Conservation (phyloP, 2,888 invertebrate genomes). For the Machimus rusticus region DNA sequence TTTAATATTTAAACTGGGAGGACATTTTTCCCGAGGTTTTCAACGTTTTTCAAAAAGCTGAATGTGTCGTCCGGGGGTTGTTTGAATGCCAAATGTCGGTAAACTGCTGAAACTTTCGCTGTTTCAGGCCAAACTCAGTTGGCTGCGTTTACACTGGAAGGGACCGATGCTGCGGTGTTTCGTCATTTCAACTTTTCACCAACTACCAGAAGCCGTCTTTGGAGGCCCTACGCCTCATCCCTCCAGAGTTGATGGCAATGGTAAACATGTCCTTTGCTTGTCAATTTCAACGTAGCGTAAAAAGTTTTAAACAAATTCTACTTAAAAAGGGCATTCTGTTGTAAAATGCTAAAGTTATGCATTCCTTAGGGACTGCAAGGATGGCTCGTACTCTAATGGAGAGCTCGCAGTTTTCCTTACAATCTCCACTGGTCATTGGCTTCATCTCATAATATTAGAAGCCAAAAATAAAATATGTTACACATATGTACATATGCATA, state of each 20-base stretch:
- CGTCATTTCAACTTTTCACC: not conserved
- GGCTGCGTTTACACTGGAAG: not conserved
- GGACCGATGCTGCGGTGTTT: not conserved
- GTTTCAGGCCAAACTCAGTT: not conserved
- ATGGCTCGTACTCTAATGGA: not conserved
- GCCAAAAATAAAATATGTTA: too few species aligned
- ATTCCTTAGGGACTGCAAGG: not conserved
- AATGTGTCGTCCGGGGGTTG: conserved; percentile 45
- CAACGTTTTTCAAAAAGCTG: conserved; percentile 29
- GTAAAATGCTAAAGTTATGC: not conserved
- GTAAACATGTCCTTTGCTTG: conserved; percentile 7
- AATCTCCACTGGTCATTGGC: not conserved
- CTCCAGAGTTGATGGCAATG: not conserved
- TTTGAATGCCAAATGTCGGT: conserved; percentile 34
- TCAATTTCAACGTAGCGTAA: not conserved
- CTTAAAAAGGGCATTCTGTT: not conserved
- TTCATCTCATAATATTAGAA: too few species aligned
- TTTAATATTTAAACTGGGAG: conserved; percentile 45
- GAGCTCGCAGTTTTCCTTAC: not conserved
- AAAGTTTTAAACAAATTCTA: conserved; percentile 13
- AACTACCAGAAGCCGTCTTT: not conserved
- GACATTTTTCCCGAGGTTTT: conserved; percentile 11
- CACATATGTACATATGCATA: too few species aligned
- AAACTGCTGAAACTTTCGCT: conserved; percentile 22
- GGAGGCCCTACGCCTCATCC: not conserved